These are phyloP conservation scores for Oscheius sp. DNA, from an alignment of 1,140 invertebrate genomes.

Conservation along the genomic window DNA sequence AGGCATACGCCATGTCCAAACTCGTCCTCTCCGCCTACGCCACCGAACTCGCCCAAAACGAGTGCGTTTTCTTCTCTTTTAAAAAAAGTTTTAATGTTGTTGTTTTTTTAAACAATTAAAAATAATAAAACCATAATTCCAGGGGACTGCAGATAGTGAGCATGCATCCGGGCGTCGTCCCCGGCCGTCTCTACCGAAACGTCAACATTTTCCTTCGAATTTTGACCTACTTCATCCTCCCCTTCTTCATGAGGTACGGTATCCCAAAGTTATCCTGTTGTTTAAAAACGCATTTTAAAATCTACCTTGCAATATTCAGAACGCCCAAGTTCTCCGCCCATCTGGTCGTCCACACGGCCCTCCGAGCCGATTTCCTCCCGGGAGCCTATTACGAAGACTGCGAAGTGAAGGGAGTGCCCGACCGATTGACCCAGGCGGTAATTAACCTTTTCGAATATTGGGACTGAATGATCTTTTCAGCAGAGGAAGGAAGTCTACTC, in stretches of 20 bases:
- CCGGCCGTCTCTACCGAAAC: background rate
- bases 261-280: no score
- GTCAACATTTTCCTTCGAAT: background rate
- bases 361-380: background rate
- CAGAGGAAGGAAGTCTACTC: no score
- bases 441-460: no score
- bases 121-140: background rate
- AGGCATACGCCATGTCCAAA: background rate
- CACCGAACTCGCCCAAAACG: background rate
- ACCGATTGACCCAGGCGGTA: no score
- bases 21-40: background rate
- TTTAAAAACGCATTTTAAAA: background rate
- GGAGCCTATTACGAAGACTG: background rate
- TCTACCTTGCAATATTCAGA: no score
- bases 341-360: background rate
- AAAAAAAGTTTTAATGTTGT: no score
- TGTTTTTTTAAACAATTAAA: no score
- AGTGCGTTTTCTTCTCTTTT: background rate
- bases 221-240: background rate
- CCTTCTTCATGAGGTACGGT: background rate
- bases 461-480: no score
- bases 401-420: background rate
- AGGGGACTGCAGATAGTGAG: background rate
- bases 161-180: constrained; percentile 2
- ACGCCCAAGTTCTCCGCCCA: background rate